Evolutionary conservation across 2,888 invertebrate genomes (phyloP).

Genomic region (Troides helena): DNA sequence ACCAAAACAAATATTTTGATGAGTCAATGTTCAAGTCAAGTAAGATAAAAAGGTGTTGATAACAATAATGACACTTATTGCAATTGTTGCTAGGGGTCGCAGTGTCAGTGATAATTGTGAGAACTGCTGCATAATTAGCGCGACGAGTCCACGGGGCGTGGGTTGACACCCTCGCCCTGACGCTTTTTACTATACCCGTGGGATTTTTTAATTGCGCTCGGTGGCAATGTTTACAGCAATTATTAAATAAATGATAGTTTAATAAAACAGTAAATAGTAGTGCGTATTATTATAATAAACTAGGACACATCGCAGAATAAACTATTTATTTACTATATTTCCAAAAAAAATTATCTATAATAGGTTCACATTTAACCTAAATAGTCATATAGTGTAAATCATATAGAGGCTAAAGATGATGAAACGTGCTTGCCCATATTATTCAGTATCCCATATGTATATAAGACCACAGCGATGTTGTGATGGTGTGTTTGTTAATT

Average conservation of each 20-base stretch:
- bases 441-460: no score
- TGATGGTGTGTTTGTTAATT: no score
- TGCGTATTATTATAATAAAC: not conserved
- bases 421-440: no score
- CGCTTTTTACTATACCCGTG: constrained; percentile 66
- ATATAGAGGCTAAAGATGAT: no score
- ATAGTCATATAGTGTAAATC: no score
- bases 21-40: constrained; percentile 12
- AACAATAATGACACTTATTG: constrained; percentile 21
- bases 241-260: constrained; percentile 21
- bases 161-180: constrained; percentile 56
- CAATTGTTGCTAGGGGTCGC: constrained; percentile 38
- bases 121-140: constrained; percentile 78
- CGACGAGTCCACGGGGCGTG: constrained; percentile 72
- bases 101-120: constrained; percentile 70
- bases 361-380: not conserved
- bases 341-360: not conserved
- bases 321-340: not conserved
- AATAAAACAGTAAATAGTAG: not conserved
- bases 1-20: not conserved
- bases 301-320: not conserved
- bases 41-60: constrained; percentile 18
- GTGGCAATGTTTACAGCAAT: constrained; percentile 47
- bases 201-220: constrained; percentile 64
- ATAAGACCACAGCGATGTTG: no score